phyloP scores from a whole-genome alignment of 2,888 invertebrate genomes.

The Rapana venosa region DNA sequence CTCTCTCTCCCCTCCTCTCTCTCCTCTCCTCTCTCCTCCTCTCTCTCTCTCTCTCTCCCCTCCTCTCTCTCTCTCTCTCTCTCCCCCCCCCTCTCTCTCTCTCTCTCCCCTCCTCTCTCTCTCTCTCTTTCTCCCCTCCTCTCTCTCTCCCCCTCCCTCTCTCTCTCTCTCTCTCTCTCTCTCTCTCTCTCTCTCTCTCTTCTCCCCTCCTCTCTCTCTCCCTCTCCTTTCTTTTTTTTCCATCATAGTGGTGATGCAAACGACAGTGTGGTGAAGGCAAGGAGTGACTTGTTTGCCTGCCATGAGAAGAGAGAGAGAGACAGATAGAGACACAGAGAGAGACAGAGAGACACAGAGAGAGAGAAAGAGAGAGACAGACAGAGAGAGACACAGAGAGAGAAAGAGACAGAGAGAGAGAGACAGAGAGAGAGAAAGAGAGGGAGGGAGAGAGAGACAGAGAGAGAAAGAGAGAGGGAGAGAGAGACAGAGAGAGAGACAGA shows the following conservation, averaged over 20 bases:
- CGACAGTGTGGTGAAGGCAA: neutral
- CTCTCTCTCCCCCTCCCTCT: neutral
- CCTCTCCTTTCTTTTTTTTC: neutral
- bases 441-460: conserved; percentile 1
- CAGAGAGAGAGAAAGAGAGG: no score
- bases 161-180: neutral
- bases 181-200: neutral
- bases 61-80: no score
- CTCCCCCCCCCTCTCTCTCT: neutral
- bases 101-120: neutral
- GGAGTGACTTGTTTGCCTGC: no score
- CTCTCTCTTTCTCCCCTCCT: neutral
- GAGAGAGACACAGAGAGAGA: conserved; percentile 11
- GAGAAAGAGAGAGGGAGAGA: neutral
- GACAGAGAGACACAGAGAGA: neutral
- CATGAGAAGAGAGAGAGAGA: neutral
- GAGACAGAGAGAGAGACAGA: neutral
- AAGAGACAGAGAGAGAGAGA: neutral
- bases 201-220: neutral
- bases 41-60: neutral
- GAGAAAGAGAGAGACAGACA: neutral
- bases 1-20: neutral
- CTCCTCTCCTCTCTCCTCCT: neutral
- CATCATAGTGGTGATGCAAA: neutral
- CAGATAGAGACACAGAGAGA: neutral